phyloP scores from a whole-genome alignment of 1,140 invertebrate genomes.

The Drosophila funebris region DNA sequence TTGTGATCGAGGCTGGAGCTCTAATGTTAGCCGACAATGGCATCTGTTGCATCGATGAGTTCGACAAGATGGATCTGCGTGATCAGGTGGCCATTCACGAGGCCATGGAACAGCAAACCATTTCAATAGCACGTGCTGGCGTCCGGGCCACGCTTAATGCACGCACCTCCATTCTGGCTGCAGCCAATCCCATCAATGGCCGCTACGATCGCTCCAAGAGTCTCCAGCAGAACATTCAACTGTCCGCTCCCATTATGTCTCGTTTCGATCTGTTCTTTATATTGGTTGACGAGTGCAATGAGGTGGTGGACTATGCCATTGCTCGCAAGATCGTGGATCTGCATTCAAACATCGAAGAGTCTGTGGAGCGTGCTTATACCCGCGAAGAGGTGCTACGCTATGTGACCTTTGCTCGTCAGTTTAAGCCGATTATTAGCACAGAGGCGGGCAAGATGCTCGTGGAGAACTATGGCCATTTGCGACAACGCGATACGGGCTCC shows the following conservation, averaged over 20 bases:
- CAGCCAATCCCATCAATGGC: slow-evolving; percentile 98
- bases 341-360: slow-evolving; percentile 92
- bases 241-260: slow-evolving; percentile 99
- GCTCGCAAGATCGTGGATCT: slow-evolving; percentile 97
- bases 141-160: slow-evolving; percentile 99
- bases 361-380: slow-evolving; percentile 91
- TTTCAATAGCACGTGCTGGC: slow-evolving; percentile 99
- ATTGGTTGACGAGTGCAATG: slow-evolving; percentile 97
- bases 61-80: slow-evolving; percentile 99
- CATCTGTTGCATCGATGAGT: slow-evolving; percentile 99
- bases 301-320: slow-evolving; percentile 97
- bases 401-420: slow-evolving; percentile 97
- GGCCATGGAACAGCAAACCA: slow-evolving; percentile 99
- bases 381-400: slow-evolving; percentile 96
- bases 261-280: slow-evolving; percentile 99
- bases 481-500: slow-evolving; percentile 92
- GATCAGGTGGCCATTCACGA: slow-evolving; percentile 99
- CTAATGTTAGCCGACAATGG: slow-evolving; percentile 99
- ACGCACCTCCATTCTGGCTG: slow-evolving; percentile 98
- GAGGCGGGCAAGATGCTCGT: slow-evolving; percentile 94
- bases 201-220: slow-evolving; percentile 97
- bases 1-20: slow-evolving; percentile 99
- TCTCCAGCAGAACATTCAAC: slow-evolving; percentile 96
- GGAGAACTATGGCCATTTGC: slow-evolving; percentile 93
- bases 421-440: slow-evolving; percentile 95